phyloP scores from a whole-genome alignment of 1,140 invertebrate genomes.

The Scaptomyza graminum region DNA sequence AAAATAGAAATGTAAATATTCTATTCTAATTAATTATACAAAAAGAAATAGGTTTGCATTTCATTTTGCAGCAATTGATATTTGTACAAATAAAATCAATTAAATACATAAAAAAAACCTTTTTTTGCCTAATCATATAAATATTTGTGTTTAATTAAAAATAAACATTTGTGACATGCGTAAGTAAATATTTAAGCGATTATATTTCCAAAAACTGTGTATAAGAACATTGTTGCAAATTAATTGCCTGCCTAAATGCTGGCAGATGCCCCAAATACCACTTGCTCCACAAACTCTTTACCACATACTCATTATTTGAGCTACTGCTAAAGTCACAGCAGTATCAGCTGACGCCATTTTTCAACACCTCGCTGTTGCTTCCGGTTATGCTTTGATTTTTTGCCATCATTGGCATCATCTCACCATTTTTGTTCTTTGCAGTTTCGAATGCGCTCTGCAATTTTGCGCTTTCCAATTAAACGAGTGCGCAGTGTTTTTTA shows the following conservation, averaged over 20 bases:
- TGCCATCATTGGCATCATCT: background rate
- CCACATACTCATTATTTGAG: background rate
- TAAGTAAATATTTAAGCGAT: too few species aligned
- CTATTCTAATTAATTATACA: too few species aligned
- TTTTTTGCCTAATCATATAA: background rate
- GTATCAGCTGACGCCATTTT: conserved; percentile 12
- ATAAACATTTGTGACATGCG: background rate
- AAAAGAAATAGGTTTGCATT: too few species aligned
- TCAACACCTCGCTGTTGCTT: conserved; percentile 35
- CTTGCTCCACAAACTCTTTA: too few species aligned
- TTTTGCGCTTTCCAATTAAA: conserved; percentile 46
- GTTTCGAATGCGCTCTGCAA: conserved; percentile 18
- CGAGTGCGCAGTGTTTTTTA: conserved; percentile 35
- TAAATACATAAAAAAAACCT: background rate
- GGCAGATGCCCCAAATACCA: too few species aligned
- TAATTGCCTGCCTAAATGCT: too few species aligned
- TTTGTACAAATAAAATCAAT: too few species aligned
- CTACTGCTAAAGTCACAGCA: conserved; percentile 4
- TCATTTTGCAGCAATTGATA: too few species aligned
- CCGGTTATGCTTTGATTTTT: conserved; percentile 16
- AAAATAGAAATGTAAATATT: too few species aligned
- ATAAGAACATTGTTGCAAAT: too few species aligned
- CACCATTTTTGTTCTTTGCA: background rate
- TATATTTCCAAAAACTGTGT: too few species aligned
- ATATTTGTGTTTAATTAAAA: background rate